Base-by-base conservation (phyloP, 92 coral and sea anemone genomes). In the Porites lobata region DNA sequence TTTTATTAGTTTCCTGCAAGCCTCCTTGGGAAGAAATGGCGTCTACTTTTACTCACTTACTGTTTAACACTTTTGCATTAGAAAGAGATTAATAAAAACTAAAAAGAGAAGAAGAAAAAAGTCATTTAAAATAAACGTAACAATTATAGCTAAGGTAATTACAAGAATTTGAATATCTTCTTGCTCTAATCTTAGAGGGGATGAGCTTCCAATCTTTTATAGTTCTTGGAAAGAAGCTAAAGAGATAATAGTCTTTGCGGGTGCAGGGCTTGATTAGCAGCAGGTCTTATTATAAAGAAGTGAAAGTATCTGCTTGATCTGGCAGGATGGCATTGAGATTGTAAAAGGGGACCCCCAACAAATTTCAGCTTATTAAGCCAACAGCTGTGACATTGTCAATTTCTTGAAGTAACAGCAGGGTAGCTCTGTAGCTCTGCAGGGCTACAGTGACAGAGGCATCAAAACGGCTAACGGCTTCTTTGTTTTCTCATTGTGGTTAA, bases 271-370 rank as follows among this genome's bases (percentile, higher is more conserved):
- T 29, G 26, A 75, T 75, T 75, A 2, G 53, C 79, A 21, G 79
- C 79, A 50, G 79, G 79, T 15, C 79, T 13, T 75, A 75, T 75
- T 63, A 75, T 75, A 5, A 32, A 75, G 51, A 75, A 51, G 6
- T 75, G 64, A 1, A 75, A 75, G 7, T 75, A 51, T 2, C 18
- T 12, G 79, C 51, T 18, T 50, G 79, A n/a, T 18, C 64, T 6
- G 79, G 79, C 32, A 75, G 38, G 38, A 29, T 29, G 38, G 38
- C 38, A 29, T 29, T 29, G 38, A 29, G 79, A 75, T 50, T 75
- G 6, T 51, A 12, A 75, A 29, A 29, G 3, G 38, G 38, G 26
- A 47, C 63, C 79, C 62, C 79, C 79, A 52, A 75, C 63, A 50
- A 75, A 75, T 47, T 47, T 51, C n/a, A 56, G 64, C n/a, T 56